Base-by-base conservation (phyloP, 1,140 invertebrate species). In the Cyclina sinensis region DNA sequence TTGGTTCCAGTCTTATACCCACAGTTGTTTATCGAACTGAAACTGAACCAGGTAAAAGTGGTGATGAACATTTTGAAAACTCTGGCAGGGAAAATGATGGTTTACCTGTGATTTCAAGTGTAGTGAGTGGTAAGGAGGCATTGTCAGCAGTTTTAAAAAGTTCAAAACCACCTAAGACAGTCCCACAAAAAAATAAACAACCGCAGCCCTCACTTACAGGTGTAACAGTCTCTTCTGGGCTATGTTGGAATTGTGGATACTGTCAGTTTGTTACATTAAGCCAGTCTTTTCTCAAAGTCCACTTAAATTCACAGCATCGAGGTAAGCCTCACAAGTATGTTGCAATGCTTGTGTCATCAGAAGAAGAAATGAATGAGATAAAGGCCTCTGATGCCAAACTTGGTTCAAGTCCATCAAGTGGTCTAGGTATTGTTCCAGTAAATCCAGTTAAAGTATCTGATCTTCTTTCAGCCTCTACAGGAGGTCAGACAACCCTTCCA, bases 191-290 rank as follows among this genome's bases (percentile, higher is more conserved):
- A 30, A 21, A 57, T 21, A 18, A 24, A 18, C 46, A 73, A 2
- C 76, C 21, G 3, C 62, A 9, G 7, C 18, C 27, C 24, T 4
- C 3, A 37, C 43, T 37, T 11, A 9, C 54, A 32, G 37, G 24
- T 35, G 51, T 76, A 4, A 68, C 51, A n/a, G 78, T 82, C 1
- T 74, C 93, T 39, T 91, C 94, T 43, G 91, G 91, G 37, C 83
- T 94, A 35, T 94, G 93, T 74, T 94, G 93, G 94, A 94, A 92
- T 76, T 94, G 94, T 91, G 93, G 92, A n/a, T 94, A 94, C 54
- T 94, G 94, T 85, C 68, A 89, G 12, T 94, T 93, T 92, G 90
- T 92, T 24, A 93, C 93, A 27, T 83, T 91, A 24, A 93, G 92
- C 78, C 93, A 94, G 78, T 82, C 90, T 12, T 93, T 93, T 43